phyloP scores from a whole-genome alignment of 2,888 invertebrate species.

The Ophion slaviceki region DNA sequence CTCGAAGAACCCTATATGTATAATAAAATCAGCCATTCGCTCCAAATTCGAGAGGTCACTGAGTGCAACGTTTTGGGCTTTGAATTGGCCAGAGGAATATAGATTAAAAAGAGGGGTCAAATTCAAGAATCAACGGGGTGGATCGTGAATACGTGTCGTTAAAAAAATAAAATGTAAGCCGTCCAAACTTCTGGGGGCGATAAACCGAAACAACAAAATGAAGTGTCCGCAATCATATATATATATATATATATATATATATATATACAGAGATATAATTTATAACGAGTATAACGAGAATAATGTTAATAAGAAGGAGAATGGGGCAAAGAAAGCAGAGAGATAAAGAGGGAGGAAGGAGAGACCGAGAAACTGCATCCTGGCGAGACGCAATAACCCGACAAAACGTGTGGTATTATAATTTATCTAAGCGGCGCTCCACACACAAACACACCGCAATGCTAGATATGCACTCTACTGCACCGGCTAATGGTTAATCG shows the following conservation, averaged over 20 bases:
- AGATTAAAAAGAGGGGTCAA: no score
- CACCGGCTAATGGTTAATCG: conserved; percentile 74
- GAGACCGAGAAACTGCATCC: conserved; percentile 30
- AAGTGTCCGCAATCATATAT: no score
- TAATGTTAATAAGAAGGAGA: conserved; percentile 19
- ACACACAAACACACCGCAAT: conserved; percentile 66
- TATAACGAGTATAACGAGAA: neutral
- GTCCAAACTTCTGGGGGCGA: no score
- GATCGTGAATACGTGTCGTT: no score
- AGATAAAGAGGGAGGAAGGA: neutral
- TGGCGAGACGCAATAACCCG: conserved; percentile 53
- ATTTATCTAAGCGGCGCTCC: conserved; percentile 73
- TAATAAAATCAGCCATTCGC: no score
- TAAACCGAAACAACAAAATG: no score
- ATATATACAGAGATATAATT: neutral
- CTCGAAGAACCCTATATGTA: neutral
- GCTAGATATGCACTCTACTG: conserved; percentile 71
- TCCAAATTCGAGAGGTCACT: no score
- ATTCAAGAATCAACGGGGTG: no score
- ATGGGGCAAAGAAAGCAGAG: conserved; percentile 14
- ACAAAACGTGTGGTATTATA: conserved; percentile 68
- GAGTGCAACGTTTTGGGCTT: no score
- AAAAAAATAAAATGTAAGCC: no score
- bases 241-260: no score
- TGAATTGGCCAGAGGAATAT: no score